phyloP scores from a whole-genome alignment of 2,888 invertebrate genomes.

The Himalopsyche anomala region DNA sequence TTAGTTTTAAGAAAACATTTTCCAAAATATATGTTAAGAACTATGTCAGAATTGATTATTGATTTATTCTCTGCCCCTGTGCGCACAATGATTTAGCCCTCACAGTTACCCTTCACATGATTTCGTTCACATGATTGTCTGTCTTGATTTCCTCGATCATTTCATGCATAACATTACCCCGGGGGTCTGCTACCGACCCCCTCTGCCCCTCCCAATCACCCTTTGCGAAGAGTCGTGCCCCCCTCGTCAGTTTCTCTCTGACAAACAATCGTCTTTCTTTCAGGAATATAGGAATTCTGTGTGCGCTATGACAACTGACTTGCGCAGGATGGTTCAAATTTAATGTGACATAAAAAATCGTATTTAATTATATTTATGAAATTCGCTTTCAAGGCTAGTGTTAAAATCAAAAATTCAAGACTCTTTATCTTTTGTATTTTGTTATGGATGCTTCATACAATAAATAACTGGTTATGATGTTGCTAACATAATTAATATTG shows the following conservation, averaged over 20 bases:
- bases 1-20: too few species aligned
- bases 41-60: not conserved
- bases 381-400: too few species aligned
- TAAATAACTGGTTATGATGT: too few species aligned
- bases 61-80: slow-evolving; percentile 44
- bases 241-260: slow-evolving; percentile 24
- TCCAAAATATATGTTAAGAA: too few species aligned
- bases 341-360: not conserved
- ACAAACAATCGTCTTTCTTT: slow-evolving; percentile 43
- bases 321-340: slow-evolving; percentile 1
- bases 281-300: slow-evolving; percentile 13
- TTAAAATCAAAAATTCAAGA: too few species aligned
- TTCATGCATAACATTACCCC: slow-evolving; percentile 56
- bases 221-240: slow-evolving; percentile 2
- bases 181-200: slow-evolving; percentile 7
- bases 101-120: slow-evolving; percentile 58
- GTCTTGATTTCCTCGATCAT: slow-evolving; percentile 61
- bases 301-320: slow-evolving; percentile 42
- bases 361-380: too few species aligned
- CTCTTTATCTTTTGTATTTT: too few species aligned
- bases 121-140: slow-evolving; percentile 64
- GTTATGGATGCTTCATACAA: too few species aligned
- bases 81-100: slow-evolving; percentile 53
- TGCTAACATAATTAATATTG: too few species aligned
- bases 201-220: not conserved